phyloP scores from a whole-genome alignment of 2,888 invertebrate species.

The Habrosyne pyritoides region DNA sequence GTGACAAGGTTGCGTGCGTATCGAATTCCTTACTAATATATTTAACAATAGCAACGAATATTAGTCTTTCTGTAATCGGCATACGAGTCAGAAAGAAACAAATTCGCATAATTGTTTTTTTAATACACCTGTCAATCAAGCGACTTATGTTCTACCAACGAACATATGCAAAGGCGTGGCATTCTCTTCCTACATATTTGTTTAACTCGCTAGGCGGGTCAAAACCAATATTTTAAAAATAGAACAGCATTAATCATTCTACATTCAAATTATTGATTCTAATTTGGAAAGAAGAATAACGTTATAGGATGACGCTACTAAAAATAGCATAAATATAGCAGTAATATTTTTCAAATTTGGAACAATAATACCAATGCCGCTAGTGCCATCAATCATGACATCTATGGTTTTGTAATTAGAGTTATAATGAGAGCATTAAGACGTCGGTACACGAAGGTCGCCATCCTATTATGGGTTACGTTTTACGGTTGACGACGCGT shows the following conservation, averaged over 20 bases:
- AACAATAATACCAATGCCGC: not conserved
- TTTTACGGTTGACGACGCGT: slow-evolving; percentile 19
- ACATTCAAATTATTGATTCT: no score
- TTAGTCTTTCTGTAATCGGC: not conserved
- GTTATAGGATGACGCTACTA: not conserved
- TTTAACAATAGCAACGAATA: not conserved
- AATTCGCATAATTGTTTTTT: not conserved
- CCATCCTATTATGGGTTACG: not conserved
- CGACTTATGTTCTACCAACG: not conserved
- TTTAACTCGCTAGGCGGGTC: not conserved
- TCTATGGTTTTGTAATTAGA: slow-evolving; percentile 10
- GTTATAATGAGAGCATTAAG: slow-evolving; percentile 6
- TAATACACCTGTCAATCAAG: not conserved
- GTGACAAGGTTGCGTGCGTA: slow-evolving; percentile 7
- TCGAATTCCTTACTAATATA: slow-evolving; percentile 1
- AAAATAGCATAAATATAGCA: not conserved
- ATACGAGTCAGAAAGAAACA: not conserved
- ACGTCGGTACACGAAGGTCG: slow-evolving; percentile 9
- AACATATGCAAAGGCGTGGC: not conserved
- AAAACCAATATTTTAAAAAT: not conserved
- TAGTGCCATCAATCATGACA: slow-evolving; percentile 2
- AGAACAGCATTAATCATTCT: no score
- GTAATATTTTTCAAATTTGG: not conserved
- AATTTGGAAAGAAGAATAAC: no score
- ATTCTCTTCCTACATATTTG: not conserved